Percentiles rank a stretch among this genome's conserved stretches.
Evolutionary conservation across 2,797 vertebrate species (phyloP).

Genomic region (Trachops cirrhosus): DNA sequence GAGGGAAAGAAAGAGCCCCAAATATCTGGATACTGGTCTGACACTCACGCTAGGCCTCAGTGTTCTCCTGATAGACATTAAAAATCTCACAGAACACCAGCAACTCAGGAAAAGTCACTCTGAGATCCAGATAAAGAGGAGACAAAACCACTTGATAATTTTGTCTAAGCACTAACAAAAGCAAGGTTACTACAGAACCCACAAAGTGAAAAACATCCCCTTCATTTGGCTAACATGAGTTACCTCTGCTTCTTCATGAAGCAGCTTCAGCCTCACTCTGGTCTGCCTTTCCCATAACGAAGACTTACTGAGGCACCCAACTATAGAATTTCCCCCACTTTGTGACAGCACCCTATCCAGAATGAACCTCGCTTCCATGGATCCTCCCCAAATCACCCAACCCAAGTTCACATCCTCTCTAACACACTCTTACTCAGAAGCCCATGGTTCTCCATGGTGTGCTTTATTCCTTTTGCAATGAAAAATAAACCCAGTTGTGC

Average conservation of each 20-base stretch:
- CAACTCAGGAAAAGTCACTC: background rate
- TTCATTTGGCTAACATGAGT: background rate
- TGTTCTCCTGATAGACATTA: background rate
- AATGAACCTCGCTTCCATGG: background rate
- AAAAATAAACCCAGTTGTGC: background rate
- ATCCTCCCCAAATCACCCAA: background rate
- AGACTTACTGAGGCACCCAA: background rate
- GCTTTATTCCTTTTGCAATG: background rate
- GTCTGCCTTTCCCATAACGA: background rate
- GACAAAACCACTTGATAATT: background rate
- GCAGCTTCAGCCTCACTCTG: background rate
- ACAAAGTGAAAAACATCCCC: background rate
- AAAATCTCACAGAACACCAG: background rate
- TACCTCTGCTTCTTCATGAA: background rate
- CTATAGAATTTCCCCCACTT: background rate
- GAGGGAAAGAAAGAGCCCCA: background rate
- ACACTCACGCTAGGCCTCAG: fast-evolving
- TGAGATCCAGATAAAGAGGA: background rate
- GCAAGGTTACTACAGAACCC: background rate
- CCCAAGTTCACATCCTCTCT: background rate
- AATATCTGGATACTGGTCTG: background rate
- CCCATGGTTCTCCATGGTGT: fast-evolving
- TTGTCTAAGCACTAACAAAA: background rate
- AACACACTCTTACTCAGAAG: background rate
- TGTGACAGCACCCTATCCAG: background rate